A percentile compares a stretch with the other conserved stretches of the same genome.
Evolutionary conservation across 2,113 vertebrate species (phyloP).

Genomic region (Ondatra zibethicus): DNA sequence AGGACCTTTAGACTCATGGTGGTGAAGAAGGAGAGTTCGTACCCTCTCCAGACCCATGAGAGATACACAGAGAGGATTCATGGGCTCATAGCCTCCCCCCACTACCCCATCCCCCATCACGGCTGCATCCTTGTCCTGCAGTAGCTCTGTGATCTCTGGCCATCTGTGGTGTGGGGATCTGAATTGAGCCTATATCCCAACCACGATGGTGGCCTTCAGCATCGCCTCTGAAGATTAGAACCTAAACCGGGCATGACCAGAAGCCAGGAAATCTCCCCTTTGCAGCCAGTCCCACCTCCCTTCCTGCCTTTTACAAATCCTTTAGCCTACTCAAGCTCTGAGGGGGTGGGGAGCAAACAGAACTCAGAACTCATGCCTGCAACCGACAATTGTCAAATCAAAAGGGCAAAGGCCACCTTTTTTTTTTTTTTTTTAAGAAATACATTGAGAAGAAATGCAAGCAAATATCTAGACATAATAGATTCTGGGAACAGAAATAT

Average conservation of each 20-base stretch:
- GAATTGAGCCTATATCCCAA: background rate
- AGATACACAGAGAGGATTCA: background rate
- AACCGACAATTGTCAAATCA: background rate
- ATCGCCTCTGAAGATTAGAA: background rate
- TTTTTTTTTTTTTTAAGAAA: background rate
- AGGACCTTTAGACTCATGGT: background rate
- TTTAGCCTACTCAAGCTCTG: background rate
- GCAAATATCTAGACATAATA: background rate
- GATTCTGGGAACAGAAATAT: background rate
- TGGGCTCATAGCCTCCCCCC: no score
- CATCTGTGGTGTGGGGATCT: background rate
- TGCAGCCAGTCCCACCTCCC: background rate
- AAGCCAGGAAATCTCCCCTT: background rate
- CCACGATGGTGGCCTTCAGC: background rate
- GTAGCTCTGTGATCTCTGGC: background rate
- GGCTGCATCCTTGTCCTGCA: background rate
- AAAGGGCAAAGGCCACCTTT: background rate
- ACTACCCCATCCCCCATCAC: background rate
- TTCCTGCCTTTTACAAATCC: background rate
- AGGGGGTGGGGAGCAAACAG: background rate
- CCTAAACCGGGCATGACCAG: rapidly evolving
- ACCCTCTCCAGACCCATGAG: background rate
- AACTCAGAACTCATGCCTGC: background rate
- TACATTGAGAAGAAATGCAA: conserved; percentile 16
- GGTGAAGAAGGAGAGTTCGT: background rate